Conservation (phyloP, 2,888 invertebrate species). For the Polymixis lichenea region DNA sequence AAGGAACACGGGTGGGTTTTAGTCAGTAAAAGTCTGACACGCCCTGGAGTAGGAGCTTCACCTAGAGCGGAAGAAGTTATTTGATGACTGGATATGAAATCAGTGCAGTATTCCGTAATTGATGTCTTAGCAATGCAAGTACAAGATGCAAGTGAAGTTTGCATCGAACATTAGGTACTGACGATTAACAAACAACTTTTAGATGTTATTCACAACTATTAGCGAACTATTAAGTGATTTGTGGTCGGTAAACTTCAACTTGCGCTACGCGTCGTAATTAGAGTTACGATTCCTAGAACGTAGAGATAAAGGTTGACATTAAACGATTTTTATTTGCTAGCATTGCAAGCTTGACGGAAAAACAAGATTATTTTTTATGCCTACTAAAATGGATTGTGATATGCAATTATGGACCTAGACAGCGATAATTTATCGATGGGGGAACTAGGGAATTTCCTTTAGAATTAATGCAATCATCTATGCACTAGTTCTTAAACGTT, state of each 20-base stretch:
- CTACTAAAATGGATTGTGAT: slow-evolving; percentile 5
- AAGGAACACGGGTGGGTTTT: too few relatives aligned
- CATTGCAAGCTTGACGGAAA: neutral
- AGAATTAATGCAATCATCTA: slow-evolving; percentile 22
- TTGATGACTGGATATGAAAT: too few relatives aligned
- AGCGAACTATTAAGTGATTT: slow-evolving; percentile 67
- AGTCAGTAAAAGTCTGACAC: too few relatives aligned
- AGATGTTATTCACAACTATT: slow-evolving; percentile 64
- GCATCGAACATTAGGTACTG: slow-evolving; percentile 49
- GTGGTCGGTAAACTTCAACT: slow-evolving; percentile 34
- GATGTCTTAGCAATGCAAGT: slow-evolving; percentile 74
- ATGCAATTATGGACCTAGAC: slow-evolving; percentile 20
- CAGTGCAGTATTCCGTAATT: slow-evolving; percentile 64
- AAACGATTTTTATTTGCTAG: slow-evolving; percentile 3
- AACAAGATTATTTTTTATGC: slow-evolving; percentile 16
- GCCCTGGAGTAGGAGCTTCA: too few relatives aligned
- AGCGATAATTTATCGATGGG: neutral
- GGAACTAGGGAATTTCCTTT: slow-evolving; percentile 24
- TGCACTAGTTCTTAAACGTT: neutral
- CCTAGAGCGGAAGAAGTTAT: too few relatives aligned
- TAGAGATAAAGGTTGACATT: slow-evolving; percentile 11
- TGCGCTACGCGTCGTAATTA: slow-evolving; percentile 47
- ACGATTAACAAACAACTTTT: slow-evolving; percentile 27
- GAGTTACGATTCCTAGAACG: slow-evolving; percentile 40
- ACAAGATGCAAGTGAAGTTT: slow-evolving; percentile 68